phyloP scores from a whole-genome alignment of 2,113 vertebrate species.

The Probosciger aterrimus region DNA sequence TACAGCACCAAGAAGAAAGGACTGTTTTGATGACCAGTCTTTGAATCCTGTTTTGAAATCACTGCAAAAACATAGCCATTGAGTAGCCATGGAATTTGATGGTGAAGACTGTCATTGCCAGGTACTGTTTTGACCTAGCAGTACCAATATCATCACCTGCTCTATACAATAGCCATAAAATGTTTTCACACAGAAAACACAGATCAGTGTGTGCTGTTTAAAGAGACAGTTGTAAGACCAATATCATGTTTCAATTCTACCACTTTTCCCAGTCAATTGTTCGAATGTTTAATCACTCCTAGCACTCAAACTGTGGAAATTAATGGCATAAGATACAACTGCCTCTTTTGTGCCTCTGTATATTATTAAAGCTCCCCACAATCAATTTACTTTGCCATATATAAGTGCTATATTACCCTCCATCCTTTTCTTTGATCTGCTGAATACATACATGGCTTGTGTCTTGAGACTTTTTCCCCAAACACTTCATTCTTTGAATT shows the following conservation, averaged over 20 bases:
- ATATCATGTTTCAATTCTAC: background rate
- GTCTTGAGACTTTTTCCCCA: background rate
- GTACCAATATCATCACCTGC: background rate
- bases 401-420: background rate
- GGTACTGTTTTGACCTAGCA: background rate
- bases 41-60: background rate
- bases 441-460: background rate
- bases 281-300: background rate
- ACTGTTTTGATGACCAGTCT: background rate
- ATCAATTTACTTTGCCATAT: background rate
- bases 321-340: background rate
- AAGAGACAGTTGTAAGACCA: background rate
- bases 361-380: background rate
- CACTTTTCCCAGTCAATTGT: background rate
- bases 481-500: background rate
- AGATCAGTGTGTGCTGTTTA: background rate
- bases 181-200: background rate
- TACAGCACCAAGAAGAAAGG: background rate
- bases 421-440: background rate
- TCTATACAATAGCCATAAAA: background rate
- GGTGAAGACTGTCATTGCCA: background rate
- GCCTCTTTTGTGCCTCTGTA: background rate
- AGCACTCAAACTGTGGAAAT: background rate
- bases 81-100: background rate
- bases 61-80: background rate